Evolutionary conservation across 2,888 invertebrate species (phyloP).

Genomic region (Polydrusus pterygomalis): DNA sequence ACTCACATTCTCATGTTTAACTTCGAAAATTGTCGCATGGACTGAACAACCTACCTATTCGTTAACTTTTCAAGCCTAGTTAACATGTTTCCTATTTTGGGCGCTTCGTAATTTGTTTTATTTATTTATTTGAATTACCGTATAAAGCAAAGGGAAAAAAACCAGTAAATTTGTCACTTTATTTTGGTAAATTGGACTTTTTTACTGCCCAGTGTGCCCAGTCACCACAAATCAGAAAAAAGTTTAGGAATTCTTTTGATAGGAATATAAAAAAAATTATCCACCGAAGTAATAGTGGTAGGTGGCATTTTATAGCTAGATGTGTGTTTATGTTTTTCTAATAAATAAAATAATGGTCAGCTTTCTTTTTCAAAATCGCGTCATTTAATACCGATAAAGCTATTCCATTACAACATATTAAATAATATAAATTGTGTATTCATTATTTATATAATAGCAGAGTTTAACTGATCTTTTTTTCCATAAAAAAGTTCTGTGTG

Average conservation of each 20-base stretch:
- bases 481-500: too few species aligned
- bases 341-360: conserved; percentile 1
- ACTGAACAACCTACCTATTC: too few species aligned
- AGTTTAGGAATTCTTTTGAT: neutral
- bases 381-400: too few species aligned
- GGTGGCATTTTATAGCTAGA: neutral
- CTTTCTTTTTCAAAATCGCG: neutral
- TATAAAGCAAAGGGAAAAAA: neutral
- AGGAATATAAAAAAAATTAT: too few species aligned
- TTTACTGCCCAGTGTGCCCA: neutral
- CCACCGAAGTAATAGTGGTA: too few species aligned
- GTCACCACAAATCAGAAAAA: neutral
- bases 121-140: neutral
- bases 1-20: too few species aligned
- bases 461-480: too few species aligned
- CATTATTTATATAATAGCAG: too few species aligned
- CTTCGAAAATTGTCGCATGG: too few species aligned
- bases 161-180: neutral
- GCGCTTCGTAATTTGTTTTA: neutral
- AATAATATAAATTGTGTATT: too few species aligned
- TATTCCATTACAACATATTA: too few species aligned
- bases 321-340: neutral
- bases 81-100: too few species aligned
- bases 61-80: neutral
- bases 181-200: neutral